A percentile compares a stretch with the other conserved stretches of the same genome.
phyloP scores from a whole-genome alignment of 2,113 vertebrate species.

The Uropsilus gracilis region DNA sequence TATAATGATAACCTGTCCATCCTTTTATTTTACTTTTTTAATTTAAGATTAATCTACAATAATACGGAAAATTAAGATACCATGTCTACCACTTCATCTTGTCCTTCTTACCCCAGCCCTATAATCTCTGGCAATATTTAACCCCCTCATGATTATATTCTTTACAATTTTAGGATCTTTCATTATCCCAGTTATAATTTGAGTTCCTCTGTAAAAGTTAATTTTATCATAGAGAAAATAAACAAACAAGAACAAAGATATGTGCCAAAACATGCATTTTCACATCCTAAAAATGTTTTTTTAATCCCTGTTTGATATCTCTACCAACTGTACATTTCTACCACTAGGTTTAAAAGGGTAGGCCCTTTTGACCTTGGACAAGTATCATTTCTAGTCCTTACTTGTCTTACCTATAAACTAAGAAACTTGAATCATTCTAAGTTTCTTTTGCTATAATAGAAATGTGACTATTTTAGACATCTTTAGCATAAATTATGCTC shows the following conservation, averaged over 20 bases:
- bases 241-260: neutral
- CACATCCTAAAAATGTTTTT: neutral
- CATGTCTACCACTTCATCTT: neutral
- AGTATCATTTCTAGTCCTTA: neutral
- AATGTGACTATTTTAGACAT: neutral
- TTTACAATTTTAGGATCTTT: neutral
- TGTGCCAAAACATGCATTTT: neutral
- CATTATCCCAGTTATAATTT: neutral
- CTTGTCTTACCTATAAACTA: neutral
- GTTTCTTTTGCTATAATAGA: neutral
- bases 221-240: neutral
- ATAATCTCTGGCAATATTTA: neutral
- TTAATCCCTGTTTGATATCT: neutral
- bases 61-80: neutral
- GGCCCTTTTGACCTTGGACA: slow-evolving; percentile 32
- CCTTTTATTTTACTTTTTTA: neutral
- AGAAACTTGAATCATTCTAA: neutral
- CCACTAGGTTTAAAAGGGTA: too few species aligned
- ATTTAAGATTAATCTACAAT: neutral
- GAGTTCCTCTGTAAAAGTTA: slow-evolving; percentile 7
- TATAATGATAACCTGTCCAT: neutral
- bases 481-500: neutral
- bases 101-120: neutral
- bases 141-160: neutral
- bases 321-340: neutral